A percentile compares a stretch with the other conserved stretches of the same genome.
Evolutionary conservation across 2,797 vertebrate species (phyloP).

Genomic region (Pangasius krempfi): DNA sequence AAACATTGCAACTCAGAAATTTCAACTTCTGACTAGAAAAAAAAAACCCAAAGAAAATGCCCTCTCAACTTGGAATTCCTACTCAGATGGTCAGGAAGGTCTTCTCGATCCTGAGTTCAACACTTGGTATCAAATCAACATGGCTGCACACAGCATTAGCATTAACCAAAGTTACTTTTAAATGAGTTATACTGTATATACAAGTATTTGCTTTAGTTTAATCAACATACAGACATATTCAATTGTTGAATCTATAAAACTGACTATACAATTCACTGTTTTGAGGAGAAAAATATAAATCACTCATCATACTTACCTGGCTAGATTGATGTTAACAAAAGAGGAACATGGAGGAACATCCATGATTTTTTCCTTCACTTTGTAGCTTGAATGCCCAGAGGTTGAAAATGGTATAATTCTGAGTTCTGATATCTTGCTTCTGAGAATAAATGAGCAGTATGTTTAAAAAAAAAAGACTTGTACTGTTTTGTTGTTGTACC

Average conservation of each 20-base stretch:
- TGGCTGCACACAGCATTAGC: not conserved
- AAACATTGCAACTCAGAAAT: not conserved
- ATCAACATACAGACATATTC: not conserved
- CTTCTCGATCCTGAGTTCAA: not conserved
- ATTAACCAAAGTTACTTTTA: not conserved
- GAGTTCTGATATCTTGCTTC: not conserved
- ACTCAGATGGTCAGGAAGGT: too few species aligned
- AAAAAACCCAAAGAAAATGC: not conserved
- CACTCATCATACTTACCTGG: not conserved
- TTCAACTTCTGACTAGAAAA: not conserved
- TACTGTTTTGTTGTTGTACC: not conserved
- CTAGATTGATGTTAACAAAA: not conserved
- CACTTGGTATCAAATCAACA: not conserved
- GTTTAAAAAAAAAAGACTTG: not conserved
- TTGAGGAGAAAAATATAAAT: not conserved
- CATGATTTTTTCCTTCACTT: not conserved
- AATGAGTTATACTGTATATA: not conserved
- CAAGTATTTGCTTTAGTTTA: not conserved
- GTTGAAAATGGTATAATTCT: not conserved
- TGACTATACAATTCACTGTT: not conserved
- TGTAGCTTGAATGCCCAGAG: not conserved
- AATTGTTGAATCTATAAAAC: not conserved
- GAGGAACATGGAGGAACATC: not conserved
- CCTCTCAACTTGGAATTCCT: not conserved
- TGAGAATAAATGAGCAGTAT: not conserved